Base-by-base conservation (phyloP, 2,113 vertebrate genomes). In the Picathartes gymnocephalus region DNA sequence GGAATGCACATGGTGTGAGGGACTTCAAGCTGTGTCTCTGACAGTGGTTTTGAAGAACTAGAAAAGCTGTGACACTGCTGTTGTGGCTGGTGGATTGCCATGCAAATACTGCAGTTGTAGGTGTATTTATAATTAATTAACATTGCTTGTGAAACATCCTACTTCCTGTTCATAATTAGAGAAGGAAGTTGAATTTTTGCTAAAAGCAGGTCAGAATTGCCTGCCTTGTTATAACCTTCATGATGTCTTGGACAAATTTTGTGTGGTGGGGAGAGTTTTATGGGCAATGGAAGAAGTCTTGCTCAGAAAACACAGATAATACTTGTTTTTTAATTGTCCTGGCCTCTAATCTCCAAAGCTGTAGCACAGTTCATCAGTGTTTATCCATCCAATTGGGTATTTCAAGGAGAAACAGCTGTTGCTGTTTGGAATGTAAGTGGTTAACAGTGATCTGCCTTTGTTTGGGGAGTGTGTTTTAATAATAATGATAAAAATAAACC, bases 1-100 rank as follows among this genome's bases (percentile, higher is more conserved):
- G 35, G 7, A 5, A 4, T 30, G 9, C 27, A 35, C 4, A 0
- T 1, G 4, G 15, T 31, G 1, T 56, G 39, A 57, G 62, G 24
- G n/a, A 13, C 69, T 39, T 30, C 42, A 64, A 5, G 23, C 7
- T 4, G 27, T 25, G 3, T 57, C n/a, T 48, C 31, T 51, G 73
- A 19, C 48, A 81, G 66, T 48, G 48, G 39, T 24, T 56, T 39
- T 68, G 44, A 50, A 73, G 61, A 45, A 10, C 9, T 2, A 19
- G 10, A 73, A 72, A 5, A 51, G 48, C 39, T 30, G 0, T 60
- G 48, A 33, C 54, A 24, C 22, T 88, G 14, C 28, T 65, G 23
- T 11, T 71, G 4, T 2, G 35, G n/a, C 44, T 61, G 0, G 50
- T 33, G 70, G 78, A 45, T 58, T 78, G 47, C 65, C 24, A 1